phyloP scores from a whole-genome alignment of 2,888 invertebrate species.

The Lacanobia oleracea region DNA sequence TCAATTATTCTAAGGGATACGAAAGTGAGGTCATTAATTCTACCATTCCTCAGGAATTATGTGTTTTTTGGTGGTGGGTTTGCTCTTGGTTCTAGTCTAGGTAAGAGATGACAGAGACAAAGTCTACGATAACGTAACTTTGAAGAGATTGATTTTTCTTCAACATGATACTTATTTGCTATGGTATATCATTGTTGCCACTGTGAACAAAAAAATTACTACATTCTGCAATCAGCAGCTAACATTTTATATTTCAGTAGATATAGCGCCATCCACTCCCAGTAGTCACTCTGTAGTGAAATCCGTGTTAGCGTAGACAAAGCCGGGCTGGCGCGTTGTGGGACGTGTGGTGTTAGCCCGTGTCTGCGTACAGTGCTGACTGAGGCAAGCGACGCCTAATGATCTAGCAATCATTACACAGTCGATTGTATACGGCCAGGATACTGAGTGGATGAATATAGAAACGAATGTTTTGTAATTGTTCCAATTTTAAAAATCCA shows the following conservation, averaged over 20 bases:
- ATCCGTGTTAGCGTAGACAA: conserved; percentile 54
- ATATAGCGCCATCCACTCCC: conserved; percentile 17
- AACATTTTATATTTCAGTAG: conserved; percentile 10
- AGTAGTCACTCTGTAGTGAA: conserved; percentile 32
- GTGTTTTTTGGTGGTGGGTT: too few species aligned
- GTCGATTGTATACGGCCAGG: conserved; percentile 23
- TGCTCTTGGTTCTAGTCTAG: too few species aligned
- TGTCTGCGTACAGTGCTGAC: conserved; percentile 25
- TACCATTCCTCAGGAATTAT: too few species aligned
- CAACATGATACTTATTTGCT: neutral
- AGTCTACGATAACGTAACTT: too few species aligned
- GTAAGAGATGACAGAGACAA: too few species aligned
- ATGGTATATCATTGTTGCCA: neutral
- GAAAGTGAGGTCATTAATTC: too few species aligned
- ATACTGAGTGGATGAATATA: conserved; percentile 18
- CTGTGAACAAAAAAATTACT: conserved; percentile 2
- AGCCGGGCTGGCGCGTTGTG: conserved; percentile 29
- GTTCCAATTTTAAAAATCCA: neutral
- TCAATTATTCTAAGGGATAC: too few species aligned
- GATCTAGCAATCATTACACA: conserved; percentile 51
- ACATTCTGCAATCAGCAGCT: conserved; percentile 1
- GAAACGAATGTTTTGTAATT: neutral
- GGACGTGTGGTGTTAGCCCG: conserved; percentile 43
- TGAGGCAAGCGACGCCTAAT: conserved; percentile 39
- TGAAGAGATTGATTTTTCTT: too few species aligned